Conservation (phyloP, 2,888 invertebrate species). For the Himalopsyche japonica region DNA sequence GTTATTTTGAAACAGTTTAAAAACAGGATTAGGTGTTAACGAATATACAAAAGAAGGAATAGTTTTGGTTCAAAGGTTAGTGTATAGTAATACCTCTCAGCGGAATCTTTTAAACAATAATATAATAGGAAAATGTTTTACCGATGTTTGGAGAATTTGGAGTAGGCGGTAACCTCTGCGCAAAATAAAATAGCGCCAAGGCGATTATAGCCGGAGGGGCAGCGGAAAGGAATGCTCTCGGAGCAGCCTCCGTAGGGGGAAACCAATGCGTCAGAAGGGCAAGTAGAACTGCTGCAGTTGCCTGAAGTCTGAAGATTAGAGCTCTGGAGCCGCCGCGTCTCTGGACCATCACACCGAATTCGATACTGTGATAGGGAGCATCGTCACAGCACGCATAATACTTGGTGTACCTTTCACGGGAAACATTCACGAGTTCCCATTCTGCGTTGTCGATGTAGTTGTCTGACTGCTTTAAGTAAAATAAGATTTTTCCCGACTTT, state of each 20-base stretch:
- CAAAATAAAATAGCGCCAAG: conserved; percentile 43
- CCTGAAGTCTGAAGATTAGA: conserved; percentile 48
- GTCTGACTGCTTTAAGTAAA: conserved; percentile 10
- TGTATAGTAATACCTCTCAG: too few species aligned
- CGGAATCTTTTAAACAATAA: too few species aligned
- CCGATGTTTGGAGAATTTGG: conserved; percentile 29
- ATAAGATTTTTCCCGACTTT: too few species aligned
- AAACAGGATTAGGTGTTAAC: too few species aligned
- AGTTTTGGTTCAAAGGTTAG: too few species aligned
- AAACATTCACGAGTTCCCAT: conserved; percentile 40
- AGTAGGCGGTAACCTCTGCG: conserved; percentile 31
- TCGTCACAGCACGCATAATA: conserved; percentile 61
- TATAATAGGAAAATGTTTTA: neutral
- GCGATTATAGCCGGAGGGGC: conserved; percentile 47
- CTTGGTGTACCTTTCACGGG: conserved; percentile 42
- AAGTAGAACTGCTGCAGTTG: conserved; percentile 47
- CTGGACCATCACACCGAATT: conserved; percentile 37
- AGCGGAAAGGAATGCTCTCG: conserved; percentile 42
- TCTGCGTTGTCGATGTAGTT: conserved; percentile 26
- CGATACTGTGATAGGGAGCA: conserved; percentile 49
- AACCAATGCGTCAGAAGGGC: conserved; percentile 43
- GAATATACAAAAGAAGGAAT: too few species aligned
- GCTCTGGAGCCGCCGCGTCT: conserved; percentile 39
- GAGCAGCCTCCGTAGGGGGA: conserved; percentile 45
- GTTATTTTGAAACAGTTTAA: too few species aligned